Base-by-base conservation (phyloP, 2,797 vertebrate genomes). In the Gambelia wislizenii region DNA sequence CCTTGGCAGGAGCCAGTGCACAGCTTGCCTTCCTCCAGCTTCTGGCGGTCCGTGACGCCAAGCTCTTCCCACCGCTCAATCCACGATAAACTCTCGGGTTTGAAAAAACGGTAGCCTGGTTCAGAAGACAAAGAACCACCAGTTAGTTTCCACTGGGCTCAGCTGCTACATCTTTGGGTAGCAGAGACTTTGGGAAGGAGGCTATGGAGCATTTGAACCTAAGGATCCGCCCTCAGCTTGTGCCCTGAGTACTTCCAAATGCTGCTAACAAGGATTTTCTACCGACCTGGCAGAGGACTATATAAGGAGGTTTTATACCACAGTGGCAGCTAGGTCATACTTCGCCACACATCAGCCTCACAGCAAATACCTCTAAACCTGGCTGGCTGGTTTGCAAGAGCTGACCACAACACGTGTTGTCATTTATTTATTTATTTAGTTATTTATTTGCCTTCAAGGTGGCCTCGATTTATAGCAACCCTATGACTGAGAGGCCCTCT, bases 61-160 rank as follows among this genome's bases (percentile, higher is more conserved):
- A 91, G 89, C 82, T 94, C 94, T 36, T 94, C 95, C 42, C 92
- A 87, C 27, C 92, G 94, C 1, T 96, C 94, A 0, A 95, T 93
- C 1, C 95, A 91, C 0, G 95, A 94, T 33, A 95, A 87, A 13
- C 92, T 93, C 0, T 95, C 92, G 0, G 95, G 94, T 76, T 95
- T 95, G 79, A 96, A 95, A 25, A 95, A 95, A 0, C 94, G 84
- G 74, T 95, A 96, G 39, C 93, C 95, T 95, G 87, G 9, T 39
- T 0, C 52, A 6, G 75, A 72, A 82, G 27, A 25, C 0, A 44
- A 52, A 80, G 42, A 22, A 64, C 7, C 1, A 25, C 1, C 0
- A 3, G 84, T 86, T n/a, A 10, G 18, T 49, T 9, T 18, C 25
- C 10, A 1, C 1, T 2, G 6, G 20, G 30, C 54, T 12, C 36